Evolutionary conservation across 2,888 invertebrate genomes (phyloP).

Genomic region (Apamea monoglypha): DNA sequence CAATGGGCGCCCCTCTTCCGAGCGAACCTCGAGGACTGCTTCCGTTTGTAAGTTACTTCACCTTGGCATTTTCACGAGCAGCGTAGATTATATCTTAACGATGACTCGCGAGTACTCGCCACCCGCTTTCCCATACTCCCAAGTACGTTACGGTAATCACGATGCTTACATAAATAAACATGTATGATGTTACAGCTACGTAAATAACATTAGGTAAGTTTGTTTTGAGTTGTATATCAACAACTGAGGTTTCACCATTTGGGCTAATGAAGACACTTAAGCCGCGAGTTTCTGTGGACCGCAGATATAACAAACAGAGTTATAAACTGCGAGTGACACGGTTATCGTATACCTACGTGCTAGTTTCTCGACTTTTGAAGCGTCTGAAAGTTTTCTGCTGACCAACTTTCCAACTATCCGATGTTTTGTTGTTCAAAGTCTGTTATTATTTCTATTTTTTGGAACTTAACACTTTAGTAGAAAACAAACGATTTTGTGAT

Average conservation of each 20-base stretch:
- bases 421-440: conserved; percentile 34
- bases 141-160: conserved; percentile 40
- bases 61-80: conserved; percentile 58
- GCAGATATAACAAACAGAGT: conserved; percentile 38
- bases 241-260: conserved; percentile 43
- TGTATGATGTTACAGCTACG: conserved; percentile 41
- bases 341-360: conserved; percentile 19
- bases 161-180: conserved; percentile 47
- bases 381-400: conserved; percentile 51
- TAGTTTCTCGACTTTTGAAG: conserved; percentile 53
- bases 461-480: conserved; percentile 16
- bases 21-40: conserved; percentile 92
- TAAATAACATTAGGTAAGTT: conserved; percentile 36
- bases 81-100: conserved; percentile 59
- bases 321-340: conserved; percentile 43
- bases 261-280: conserved; percentile 49
- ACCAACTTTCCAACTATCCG: conserved; percentile 43
- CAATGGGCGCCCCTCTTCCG: conserved; percentile 90
- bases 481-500: neutral
- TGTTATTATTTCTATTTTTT: conserved; percentile 43
- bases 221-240: conserved; percentile 38
- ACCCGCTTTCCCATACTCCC: conserved; percentile 30
- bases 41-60: conserved; percentile 87
- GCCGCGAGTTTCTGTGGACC: conserved; percentile 32
- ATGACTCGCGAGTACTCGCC: conserved; percentile 37